A percentile compares a stretch with the other conserved stretches of the same genome.
These are phyloP conservation scores for Galleria mellonella DNA, from an alignment of 1,140 invertebrate genomes.

Conservation along the genomic window DNA sequence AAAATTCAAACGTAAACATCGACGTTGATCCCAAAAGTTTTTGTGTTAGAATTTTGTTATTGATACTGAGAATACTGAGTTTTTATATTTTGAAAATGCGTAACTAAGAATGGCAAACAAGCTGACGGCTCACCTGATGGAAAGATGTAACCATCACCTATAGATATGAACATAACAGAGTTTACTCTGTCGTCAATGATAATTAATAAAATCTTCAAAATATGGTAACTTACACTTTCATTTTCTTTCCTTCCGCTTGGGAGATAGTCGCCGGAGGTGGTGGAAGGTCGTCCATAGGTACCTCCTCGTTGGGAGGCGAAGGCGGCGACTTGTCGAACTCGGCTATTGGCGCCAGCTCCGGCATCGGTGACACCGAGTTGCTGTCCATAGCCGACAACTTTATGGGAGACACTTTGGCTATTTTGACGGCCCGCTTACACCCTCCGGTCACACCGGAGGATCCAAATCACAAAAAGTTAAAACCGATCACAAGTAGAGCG, in stretches of 20 bases:
- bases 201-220: too few species aligned
- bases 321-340: slow-evolving; percentile 79
- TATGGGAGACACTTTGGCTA: slow-evolving; percentile 73
- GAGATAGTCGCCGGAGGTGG: slow-evolving; percentile 75
- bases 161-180: too few species aligned
- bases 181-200: too few species aligned
- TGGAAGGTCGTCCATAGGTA: slow-evolving; percentile 77
- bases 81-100: too few species aligned
- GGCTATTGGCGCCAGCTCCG: slow-evolving; percentile 77
- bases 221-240: slow-evolving; percentile 55
- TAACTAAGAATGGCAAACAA: too few species aligned
- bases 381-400: slow-evolving; percentile 76
- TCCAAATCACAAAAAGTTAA: neutral
- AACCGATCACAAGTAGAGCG: neutral
- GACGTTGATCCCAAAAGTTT: too few species aligned
- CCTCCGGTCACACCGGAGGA: slow-evolving; percentile 45
- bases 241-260: slow-evolving; percentile 73
- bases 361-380: slow-evolving; percentile 78
- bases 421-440: slow-evolving; percentile 30
- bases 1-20: too few species aligned
- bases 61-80: too few species aligned
- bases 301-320: slow-evolving; percentile 76
- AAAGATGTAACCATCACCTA: too few species aligned
- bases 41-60: too few species aligned
- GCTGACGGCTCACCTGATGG: too few species aligned